A percentile compares a stretch with the other conserved stretches of the same genome.
Evolutionary conservation across 2,113 vertebrate species (phyloP).

Genomic region (Caranx ignobilis): DNA sequence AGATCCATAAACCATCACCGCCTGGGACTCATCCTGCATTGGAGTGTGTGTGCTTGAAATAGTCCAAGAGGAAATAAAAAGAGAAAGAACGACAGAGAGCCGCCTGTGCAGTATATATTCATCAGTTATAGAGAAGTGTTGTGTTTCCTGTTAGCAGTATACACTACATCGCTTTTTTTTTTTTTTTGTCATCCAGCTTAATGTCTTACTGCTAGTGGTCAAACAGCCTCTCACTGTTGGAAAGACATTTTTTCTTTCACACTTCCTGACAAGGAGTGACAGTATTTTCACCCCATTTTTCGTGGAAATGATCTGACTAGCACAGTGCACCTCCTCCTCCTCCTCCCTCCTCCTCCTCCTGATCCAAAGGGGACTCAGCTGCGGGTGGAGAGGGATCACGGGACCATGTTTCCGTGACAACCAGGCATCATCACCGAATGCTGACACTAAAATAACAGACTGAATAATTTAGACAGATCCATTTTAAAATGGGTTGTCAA

Average conservation of each 20-base stretch:
- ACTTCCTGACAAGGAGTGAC: slow-evolving; percentile 34
- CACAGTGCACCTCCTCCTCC: slow-evolving; percentile 20
- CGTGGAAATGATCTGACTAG: slow-evolving; percentile 46
- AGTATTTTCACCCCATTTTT: slow-evolving; percentile 52
- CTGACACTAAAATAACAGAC: slow-evolving; percentile 83
- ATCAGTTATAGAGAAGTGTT: slow-evolving; percentile 50
- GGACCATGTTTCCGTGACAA: slow-evolving; percentile 81
- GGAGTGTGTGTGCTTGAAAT: slow-evolving; percentile 34
- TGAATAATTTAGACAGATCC: slow-evolving; percentile 85
- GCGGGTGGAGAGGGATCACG: slow-evolving; percentile 61
- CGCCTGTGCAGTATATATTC: slow-evolving; percentile 35
- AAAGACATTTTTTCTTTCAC: background rate
- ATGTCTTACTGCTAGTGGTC: slow-evolving; percentile 14
- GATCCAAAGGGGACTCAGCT: slow-evolving; percentile 67
- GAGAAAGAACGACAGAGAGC: slow-evolving; percentile 29
- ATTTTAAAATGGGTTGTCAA: slow-evolving; percentile 84
- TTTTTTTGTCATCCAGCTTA: slow-evolving; percentile 32
- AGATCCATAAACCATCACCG: slow-evolving; percentile 67
- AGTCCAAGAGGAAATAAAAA: slow-evolving; percentile 15
- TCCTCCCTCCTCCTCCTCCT: background rate
- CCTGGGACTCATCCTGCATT: slow-evolving; percentile 58
- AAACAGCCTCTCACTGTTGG: background rate
- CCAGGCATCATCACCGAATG: slow-evolving; percentile 73
- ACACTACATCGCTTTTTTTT: slow-evolving; percentile 36
- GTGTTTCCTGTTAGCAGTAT: slow-evolving; percentile 30